Evolutionary conservation across 2,113 vertebrate genomes (phyloP).

Genomic region (Cyphomyrus discorhynchus): DNA sequence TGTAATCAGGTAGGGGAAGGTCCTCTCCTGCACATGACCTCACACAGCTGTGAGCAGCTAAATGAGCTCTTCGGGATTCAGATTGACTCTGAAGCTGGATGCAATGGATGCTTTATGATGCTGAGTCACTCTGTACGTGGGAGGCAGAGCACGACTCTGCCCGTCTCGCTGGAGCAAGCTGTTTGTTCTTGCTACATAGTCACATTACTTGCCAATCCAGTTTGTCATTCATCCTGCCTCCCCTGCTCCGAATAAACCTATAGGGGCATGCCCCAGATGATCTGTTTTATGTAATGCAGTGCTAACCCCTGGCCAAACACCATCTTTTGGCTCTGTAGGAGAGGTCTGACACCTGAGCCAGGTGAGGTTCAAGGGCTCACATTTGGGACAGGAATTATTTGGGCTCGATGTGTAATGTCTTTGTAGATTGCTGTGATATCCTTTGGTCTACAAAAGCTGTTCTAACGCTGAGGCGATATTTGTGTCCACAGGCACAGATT

Average conservation of each 20-base stretch:
- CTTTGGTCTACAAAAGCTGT: not conserved
- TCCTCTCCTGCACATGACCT: not conserved
- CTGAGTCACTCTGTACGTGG: not conserved
- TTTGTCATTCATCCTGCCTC: not conserved
- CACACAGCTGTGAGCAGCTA: not conserved
- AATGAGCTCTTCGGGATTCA: not conserved
- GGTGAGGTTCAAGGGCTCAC: not conserved
- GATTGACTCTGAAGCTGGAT: not conserved
- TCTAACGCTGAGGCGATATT: not conserved
- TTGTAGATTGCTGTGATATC: not conserved
- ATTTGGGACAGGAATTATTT: not conserved
- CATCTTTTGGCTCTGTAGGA: not conserved
- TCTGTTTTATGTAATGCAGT: not conserved
- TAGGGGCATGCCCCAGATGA: not conserved
- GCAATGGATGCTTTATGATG: not conserved
- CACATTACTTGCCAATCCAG: conserved; percentile 4
- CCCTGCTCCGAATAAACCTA: not conserved
- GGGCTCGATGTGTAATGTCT: too few relatives aligned
- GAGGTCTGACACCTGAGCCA: not conserved
- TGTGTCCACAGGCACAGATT: conserved; percentile 64
- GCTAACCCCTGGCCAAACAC: not conserved
- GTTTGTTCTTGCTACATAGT: not conserved
- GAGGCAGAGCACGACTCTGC: not conserved
- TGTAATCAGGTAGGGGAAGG: not conserved
- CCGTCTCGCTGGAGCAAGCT: not conserved